Evolutionary conservation across 1,140 invertebrate genomes (phyloP), one percentile per base, ranked within the genome.

Genomic region (Procambarus clarkii): DNA sequence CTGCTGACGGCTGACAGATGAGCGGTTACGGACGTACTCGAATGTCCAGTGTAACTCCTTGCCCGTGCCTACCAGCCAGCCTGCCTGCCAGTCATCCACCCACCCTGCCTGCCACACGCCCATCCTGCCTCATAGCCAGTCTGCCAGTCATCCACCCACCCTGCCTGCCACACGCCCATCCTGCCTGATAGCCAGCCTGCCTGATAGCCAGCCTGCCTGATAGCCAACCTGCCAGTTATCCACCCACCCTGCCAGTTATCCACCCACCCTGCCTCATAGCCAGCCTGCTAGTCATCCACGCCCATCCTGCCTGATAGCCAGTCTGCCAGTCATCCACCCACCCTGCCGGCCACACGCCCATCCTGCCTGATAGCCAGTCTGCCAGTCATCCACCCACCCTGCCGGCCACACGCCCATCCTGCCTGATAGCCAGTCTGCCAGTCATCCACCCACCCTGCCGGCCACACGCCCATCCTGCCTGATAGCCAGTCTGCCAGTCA

Each of bases 1-100:
- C 71, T 44, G 18, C 46, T 76, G 83, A 86, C 83, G 83, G 83
- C 83, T 77, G 83, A 86, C 83, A 50, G 71, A 86, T 86, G 71
- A 74, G 69, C 24, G 81, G 81, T 83, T 71, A 83, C 81, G 44
- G 81, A 45, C 60, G 58, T 34, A 44, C 81, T 69, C 81, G 15
- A 60, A 24, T 69, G 81, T 45, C 80, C 21, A 60, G 54, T 54
- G 80, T 82, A 60, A 24, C 50, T 15, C n/a, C 24, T 3, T 8
- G 15, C 18, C 79, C 45, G 5, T 44, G 76, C 44, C 76, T 9
- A 0, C 34, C 78, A 80, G 78, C 78, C 76, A 34, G 46, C 8
- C 21, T 76, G 7, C 2, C 34, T 50, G 46, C 11, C 7, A 24
- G 7, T 21, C n/a, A 60, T 50, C 54, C 21, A 24, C 58, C 80